These are phyloP conservation scores for Apotomis betuletana DNA, from an alignment of 2,888 invertebrate species.

Conservation along the genomic window DNA sequence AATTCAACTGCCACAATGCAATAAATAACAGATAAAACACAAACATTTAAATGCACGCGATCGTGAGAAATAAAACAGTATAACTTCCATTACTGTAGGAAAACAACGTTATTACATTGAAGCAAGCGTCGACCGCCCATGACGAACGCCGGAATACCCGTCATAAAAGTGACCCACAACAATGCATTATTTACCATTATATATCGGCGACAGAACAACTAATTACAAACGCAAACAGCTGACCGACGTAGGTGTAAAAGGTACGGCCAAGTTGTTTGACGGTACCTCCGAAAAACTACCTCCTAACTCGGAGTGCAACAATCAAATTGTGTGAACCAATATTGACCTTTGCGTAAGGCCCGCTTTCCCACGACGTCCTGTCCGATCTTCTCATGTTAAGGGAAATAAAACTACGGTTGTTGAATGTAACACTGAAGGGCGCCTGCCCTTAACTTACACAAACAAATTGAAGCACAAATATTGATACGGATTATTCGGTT, in stretches of 20 bases:
- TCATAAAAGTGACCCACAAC: conserved; percentile 80
- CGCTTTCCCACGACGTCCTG: conserved; percentile 79
- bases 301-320: conserved; percentile 65
- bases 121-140: conserved; percentile 61
- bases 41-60: conserved; percentile 24
- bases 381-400: conserved; percentile 70
- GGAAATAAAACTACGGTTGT: conserved; percentile 60
- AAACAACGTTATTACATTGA: conserved; percentile 41
- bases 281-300: conserved; percentile 65
- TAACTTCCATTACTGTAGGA: conserved; percentile 38
- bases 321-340: conserved; percentile 71
- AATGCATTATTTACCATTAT: conserved; percentile 83
- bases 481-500: conserved; percentile 74
- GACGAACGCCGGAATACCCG: conserved; percentile 69
- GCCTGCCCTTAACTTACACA: conserved; percentile 63
- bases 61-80: conserved; percentile 40
- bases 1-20: conserved; percentile 20
- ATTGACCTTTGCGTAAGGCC: conserved; percentile 72
- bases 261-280: conserved; percentile 68
- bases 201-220: conserved; percentile 78
- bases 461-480: conserved; percentile 79
- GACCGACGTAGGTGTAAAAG: conserved; percentile 78
- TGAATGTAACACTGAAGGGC: conserved; percentile 70
- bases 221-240: conserved; percentile 78
- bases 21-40: conserved; percentile 30